phyloP scores from a whole-genome alignment of 2,797 vertebrate species.

The Apodemus agrarius region DNA sequence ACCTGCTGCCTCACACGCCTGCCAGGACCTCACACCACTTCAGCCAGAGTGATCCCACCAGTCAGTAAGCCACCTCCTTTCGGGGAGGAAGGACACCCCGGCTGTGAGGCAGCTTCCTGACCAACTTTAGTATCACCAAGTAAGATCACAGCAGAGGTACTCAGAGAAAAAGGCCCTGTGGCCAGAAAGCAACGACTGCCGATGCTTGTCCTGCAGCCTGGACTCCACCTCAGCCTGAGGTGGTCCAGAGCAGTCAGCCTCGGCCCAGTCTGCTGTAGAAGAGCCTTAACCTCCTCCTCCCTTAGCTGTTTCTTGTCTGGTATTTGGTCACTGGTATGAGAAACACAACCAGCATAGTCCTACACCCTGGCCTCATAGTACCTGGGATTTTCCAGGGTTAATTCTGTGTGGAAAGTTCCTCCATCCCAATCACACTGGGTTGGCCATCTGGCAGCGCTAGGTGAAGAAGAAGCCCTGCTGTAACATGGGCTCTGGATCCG shows the following conservation, averaged over 20 bases:
- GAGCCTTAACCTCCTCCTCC: background rate
- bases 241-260: background rate
- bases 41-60: background rate
- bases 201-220: background rate
- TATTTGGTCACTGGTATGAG: background rate
- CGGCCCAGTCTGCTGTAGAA: background rate
- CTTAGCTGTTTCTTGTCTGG: background rate
- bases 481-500: background rate
- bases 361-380: background rate
- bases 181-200: background rate
- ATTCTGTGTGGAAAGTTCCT: background rate
- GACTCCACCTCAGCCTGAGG: background rate
- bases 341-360: background rate
- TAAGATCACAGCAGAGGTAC: background rate
- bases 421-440: background rate
- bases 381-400: background rate
- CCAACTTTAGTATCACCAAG: background rate
- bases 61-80: background rate
- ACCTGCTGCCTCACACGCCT: background rate
- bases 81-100: background rate
- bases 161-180: background rate
- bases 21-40: background rate
- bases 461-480: background rate
- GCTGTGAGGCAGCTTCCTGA: background rate
- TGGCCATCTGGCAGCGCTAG: too few relatives aligned